phyloP scores from a whole-genome alignment of 2,113 vertebrate species.

The Seriola rivoliana region DNA sequence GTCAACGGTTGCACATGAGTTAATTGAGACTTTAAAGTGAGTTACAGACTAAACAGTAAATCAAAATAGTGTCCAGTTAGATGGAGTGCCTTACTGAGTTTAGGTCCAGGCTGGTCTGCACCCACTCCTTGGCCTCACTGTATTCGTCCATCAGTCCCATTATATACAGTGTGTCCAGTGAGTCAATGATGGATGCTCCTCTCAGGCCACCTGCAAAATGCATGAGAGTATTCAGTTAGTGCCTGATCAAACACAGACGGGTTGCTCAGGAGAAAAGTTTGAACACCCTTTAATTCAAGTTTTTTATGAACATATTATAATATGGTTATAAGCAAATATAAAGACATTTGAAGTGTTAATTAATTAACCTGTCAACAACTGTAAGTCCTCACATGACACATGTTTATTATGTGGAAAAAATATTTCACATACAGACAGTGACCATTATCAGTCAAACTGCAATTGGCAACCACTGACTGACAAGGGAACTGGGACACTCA shows the following conservation, averaged over 20 bases:
- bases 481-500: too few relatives aligned
- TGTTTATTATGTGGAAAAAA: too few relatives aligned
- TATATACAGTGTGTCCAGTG: conserved; percentile 95
- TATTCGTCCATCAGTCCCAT: conserved; percentile 97
- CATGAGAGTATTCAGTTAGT: background rate
- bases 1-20: background rate
- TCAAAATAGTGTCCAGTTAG: background rate
- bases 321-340: background rate
- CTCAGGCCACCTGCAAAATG: conserved; percentile 90
- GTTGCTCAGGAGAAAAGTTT: background rate
- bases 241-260: background rate
- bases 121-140: conserved; percentile 94
- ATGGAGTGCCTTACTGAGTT: conserved; percentile 89
- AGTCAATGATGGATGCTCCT: conserved; percentile 95
- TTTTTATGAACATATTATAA: background rate
- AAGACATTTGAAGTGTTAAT: background rate
- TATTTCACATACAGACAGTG: too few relatives aligned
- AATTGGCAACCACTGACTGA: too few relatives aligned
- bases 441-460: too few relatives aligned
- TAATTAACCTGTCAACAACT: too few relatives aligned
- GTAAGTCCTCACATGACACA: too few relatives aligned
- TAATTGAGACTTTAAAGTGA: conserved; percentile 1
- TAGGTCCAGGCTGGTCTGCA: conserved; percentile 92
- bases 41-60: background rate
- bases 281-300: background rate